Percentiles rank a stretch among this genome's conserved stretches.
phyloP scores from a whole-genome alignment of 2,888 invertebrate genomes.

The Tetanocera ferruginea region DNA sequence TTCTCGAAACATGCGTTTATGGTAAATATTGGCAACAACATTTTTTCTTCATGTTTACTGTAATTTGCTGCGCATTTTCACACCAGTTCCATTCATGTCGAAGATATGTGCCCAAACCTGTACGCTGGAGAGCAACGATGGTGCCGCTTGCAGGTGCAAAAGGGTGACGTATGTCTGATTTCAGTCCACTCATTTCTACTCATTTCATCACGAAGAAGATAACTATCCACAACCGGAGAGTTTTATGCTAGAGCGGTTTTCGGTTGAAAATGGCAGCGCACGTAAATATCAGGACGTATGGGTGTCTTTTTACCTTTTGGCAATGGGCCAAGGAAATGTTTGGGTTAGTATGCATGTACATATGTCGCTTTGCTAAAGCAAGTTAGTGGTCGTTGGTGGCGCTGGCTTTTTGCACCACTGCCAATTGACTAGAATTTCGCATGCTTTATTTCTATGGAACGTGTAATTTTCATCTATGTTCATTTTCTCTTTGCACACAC shows the following conservation, averaged over 20 bases:
- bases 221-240: conserved; percentile 52
- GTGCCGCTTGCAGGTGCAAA: conserved; percentile 43
- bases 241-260: conserved; percentile 57
- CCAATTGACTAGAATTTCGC: background rate
- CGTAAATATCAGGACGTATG: conserved; percentile 48
- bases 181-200: conserved; percentile 49
- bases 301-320: conserved; percentile 59
- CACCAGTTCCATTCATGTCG: conserved; percentile 50
- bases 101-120: conserved; percentile 53
- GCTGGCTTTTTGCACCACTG: background rate
- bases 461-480: background rate
- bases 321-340: conserved; percentile 59
- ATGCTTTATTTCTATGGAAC: conserved; percentile 12
- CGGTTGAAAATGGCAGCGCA: conserved; percentile 42
- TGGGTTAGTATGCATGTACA: conserved; percentile 48
- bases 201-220: conserved; percentile 55
- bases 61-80: conserved; percentile 55
- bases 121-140: conserved; percentile 48
- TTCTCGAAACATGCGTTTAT: conserved; percentile 56
- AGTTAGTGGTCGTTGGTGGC: background rate
- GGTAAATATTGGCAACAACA: conserved; percentile 44
- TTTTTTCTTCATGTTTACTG: background rate
- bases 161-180: conserved; percentile 50
- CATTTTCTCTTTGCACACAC: background rate
- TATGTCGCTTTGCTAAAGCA: background rate